A percentile compares a stretch with the other conserved stretches of the same genome.
phyloP scores from a whole-genome alignment of 1,140 invertebrate genomes.

The Drosophila pallidifrons region DNA sequence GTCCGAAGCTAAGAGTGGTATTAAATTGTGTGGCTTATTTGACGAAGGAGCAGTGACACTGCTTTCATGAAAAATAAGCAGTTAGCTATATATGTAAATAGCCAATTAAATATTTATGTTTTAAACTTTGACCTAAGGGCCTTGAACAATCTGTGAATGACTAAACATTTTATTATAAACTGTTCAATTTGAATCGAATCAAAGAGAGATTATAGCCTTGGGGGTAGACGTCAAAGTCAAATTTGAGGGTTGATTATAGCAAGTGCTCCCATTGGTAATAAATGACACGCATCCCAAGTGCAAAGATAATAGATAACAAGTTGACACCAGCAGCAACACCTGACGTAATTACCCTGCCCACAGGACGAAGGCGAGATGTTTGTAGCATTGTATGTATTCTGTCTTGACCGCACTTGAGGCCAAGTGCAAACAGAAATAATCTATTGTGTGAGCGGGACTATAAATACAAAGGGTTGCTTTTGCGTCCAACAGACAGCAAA shows the following conservation, averaged over 20 bases:
- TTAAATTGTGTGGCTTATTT: too few species aligned
- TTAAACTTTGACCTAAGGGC: too few species aligned
- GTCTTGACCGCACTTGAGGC: conserved; percentile 18
- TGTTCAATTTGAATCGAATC: too few species aligned
- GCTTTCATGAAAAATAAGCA: too few species aligned
- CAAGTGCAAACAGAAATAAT: conserved; percentile 63
- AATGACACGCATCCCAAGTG: conserved; percentile 52
- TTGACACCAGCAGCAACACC: conserved; percentile 54
- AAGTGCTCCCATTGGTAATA: conserved; percentile 34
- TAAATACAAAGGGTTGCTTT: conserved; percentile 62
- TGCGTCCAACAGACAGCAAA: conserved; percentile 66
- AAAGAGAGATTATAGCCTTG: neutral
- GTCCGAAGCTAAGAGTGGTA: too few species aligned
- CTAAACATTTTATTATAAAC: too few species aligned
- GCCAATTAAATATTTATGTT: too few species aligned
- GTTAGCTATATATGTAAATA: too few species aligned
- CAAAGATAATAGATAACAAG: conserved; percentile 74
- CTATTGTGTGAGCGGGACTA: conserved; percentile 53
- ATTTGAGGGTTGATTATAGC: conserved; percentile 12
- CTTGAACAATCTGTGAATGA: too few species aligned
- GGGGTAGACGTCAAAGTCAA: conserved; percentile 10
- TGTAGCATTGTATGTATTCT: conserved; percentile 12
- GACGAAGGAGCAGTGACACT: too few species aligned
- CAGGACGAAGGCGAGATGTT: neutral
- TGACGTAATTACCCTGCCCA: conserved; percentile 54